Evolutionary conservation across 2,113 vertebrate genomes (phyloP), one percentile per base, ranked within the genome.

Genomic region (Eublepharis macularius): DNA sequence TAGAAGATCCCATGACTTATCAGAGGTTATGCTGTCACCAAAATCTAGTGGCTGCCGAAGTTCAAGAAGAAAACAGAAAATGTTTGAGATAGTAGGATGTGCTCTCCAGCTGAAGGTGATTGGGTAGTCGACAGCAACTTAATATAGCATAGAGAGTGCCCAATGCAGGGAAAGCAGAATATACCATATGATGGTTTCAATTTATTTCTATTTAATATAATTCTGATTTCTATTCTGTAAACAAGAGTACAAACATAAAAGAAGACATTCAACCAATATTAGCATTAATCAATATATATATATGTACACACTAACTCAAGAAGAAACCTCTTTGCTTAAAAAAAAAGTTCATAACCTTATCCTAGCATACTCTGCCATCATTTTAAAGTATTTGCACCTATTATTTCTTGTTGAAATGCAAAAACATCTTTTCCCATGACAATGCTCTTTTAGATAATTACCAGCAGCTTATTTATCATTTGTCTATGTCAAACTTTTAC

Each of bases 1-100:
- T 39, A n/a, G 51, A 13, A n/a, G 16, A 41, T 54, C 6, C 45
- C 21, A 36, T 12, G 65, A 13, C 16, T 29, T 10, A 57, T 4
- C 13, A 24, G 19, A 34, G 14, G 11, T 60, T 26, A 12, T 60
- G 8, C 9, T 29, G 70, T 36, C 0, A 0, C 65, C 90, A 54
- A 17, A 66, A 91, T 88, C 87, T 66, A 84, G 83, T 90, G 84
- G 73, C 2, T 2, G 7, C 32, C 51, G 36, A 92, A 92, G 82
- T 14, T 81, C 17, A 63, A 36, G 1, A 4, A 9, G 32, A 41
- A 29, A 65, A 74, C 12, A 65, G 51, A n/a, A 75, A 83, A 47
- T 47, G 19, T 75, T 47, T 32, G 45, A 43, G 6, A 45, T 57
- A 63, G 51, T n/a, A 76, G 75, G 29, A 36, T 34, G 7, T 10